These are phyloP conservation scores for Orchestes rusci DNA, from an alignment of 2,888 invertebrate genomes.

Conservation along the genomic window DNA sequence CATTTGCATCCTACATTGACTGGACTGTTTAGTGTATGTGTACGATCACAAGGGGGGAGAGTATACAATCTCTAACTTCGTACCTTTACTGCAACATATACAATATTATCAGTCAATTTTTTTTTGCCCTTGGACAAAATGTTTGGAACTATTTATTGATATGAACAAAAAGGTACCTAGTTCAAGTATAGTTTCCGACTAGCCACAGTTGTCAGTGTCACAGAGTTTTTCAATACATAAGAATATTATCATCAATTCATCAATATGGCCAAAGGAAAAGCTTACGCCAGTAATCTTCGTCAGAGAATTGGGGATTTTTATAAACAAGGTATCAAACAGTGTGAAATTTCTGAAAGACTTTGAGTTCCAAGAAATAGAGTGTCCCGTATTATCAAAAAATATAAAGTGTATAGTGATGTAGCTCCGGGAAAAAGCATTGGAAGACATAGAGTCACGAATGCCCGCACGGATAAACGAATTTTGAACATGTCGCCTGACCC, in stretches of 20 bases:
- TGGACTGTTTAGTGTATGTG: too few relatives aligned
- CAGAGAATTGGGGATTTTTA: background rate
- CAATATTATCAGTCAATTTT: too few relatives aligned
- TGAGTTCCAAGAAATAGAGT: background rate
- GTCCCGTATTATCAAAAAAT: background rate
- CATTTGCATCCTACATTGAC: too few relatives aligned
- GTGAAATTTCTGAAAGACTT: slow-evolving; percentile 2
- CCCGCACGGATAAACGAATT: background rate
- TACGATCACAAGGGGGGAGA: too few relatives aligned
- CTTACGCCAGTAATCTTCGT: background rate
- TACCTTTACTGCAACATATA: too few relatives aligned
- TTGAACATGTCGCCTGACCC: background rate
- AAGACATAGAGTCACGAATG: background rate
- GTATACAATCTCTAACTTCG: too few relatives aligned
- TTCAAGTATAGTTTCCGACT: too few relatives aligned
- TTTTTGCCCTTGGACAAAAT: too few relatives aligned
- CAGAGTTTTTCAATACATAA: too few relatives aligned
- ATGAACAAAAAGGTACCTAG: too few relatives aligned
- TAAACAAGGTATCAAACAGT: background rate
- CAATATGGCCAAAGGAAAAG: background rate
- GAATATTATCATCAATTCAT: background rate
- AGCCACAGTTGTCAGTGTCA: too few relatives aligned
- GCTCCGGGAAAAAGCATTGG: slow-evolving; percentile 1
- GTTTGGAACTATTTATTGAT: too few relatives aligned
- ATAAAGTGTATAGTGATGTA: background rate